phyloP scores from a whole-genome alignment of 2,888 invertebrate genomes.

The Slavum lentiscoides region DNA sequence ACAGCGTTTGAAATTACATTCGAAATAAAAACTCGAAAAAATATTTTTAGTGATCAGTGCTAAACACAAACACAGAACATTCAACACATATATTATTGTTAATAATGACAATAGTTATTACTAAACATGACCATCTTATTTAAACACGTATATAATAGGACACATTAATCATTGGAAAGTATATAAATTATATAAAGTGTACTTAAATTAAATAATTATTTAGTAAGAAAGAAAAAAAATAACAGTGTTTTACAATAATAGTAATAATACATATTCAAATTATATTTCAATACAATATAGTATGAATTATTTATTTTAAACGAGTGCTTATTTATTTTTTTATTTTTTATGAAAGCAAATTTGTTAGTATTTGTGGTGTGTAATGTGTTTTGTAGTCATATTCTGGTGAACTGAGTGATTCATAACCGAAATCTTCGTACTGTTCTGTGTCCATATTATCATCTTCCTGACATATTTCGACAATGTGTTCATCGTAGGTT shows the following conservation, averaged over 20 bases:
- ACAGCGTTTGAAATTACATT: neutral
- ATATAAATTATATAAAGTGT: constrained; percentile 8
- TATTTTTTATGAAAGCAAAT: constrained; percentile 14
- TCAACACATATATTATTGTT: constrained; percentile 14
- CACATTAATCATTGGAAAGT: constrained; percentile 8
- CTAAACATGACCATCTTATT: constrained; percentile 5
- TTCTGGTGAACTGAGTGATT: constrained; percentile 68
- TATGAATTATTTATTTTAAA: constrained; percentile 2
- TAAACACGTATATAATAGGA: constrained; percentile 23
- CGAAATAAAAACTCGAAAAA: constrained; percentile 13
- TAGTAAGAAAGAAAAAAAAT: neutral
- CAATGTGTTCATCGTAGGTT: constrained; percentile 55
- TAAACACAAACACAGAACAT: constrained; percentile 34
- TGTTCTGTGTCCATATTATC: constrained; percentile 48
- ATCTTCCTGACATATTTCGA: constrained; percentile 48
- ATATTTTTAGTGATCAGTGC: constrained; percentile 19
- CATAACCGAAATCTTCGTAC: constrained; percentile 69
- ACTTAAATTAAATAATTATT: constrained; percentile 12
- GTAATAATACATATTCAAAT: neutral
- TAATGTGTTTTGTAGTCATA: constrained; percentile 43
- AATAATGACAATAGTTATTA: neutral
- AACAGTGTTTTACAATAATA: neutral
- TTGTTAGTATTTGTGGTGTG: constrained; percentile 13
- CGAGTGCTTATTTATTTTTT: neutral
- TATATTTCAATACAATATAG: constrained; percentile 8